These are phyloP conservation scores for Anticlea derivata DNA, from an alignment of 2,888 invertebrate genomes.

Conservation along the genomic window DNA sequence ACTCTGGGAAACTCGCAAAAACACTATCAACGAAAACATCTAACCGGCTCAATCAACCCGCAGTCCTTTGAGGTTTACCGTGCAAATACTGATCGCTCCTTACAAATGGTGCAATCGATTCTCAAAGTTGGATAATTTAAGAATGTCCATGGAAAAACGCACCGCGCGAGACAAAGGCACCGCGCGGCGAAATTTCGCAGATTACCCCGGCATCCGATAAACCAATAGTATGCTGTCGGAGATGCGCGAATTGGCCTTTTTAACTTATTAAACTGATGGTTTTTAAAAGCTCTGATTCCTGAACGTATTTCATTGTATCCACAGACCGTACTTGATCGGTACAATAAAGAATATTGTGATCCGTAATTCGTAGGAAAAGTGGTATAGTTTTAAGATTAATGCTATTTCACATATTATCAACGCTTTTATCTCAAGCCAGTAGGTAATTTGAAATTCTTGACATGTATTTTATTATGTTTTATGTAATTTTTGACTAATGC, in stretches of 20 bases:
- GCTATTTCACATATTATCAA: no score
- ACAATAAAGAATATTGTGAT: no score
- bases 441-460: no score
- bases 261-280: constrained; percentile 21
- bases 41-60: constrained; percentile 54
- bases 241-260: constrained; percentile 50
- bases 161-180: constrained; percentile 61
- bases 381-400: no score
- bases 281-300: not conserved
- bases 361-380: no score
- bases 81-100: constrained; percentile 67
- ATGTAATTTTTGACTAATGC: no score
- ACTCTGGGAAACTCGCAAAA: constrained; percentile 40
- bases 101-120: constrained; percentile 65
- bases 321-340: not conserved
- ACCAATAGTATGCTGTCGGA: constrained; percentile 70
- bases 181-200: constrained; percentile 74
- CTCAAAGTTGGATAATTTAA: constrained; percentile 69
- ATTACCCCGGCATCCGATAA: constrained; percentile 79
- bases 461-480: no score
- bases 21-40: constrained; percentile 44
- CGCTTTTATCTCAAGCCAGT: no score
- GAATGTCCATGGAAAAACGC: constrained; percentile 63
- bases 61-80: constrained; percentile 75
- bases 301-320: not conserved